A percentile compares a stretch with the other conserved stretches of the same genome.
These are phyloP conservation scores for Mohoua ochrocephala DNA, from an alignment of 2,113 vertebrate species.

Conservation along the genomic window DNA sequence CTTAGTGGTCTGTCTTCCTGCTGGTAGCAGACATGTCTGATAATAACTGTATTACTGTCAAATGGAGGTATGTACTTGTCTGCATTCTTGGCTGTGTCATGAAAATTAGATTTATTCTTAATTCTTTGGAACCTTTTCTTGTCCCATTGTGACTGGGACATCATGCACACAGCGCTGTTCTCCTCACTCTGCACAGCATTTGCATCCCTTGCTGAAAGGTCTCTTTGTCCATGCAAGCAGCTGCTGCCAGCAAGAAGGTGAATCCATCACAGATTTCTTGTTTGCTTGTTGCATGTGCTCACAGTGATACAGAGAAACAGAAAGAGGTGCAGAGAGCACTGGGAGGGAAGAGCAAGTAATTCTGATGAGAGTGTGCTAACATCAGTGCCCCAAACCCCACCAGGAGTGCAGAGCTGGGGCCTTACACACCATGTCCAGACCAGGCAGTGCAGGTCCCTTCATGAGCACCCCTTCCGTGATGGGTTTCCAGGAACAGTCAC, in stretches of 20 bases:
- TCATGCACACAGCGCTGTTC: accelerated
- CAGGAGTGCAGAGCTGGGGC: not conserved
- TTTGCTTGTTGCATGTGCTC: not conserved
- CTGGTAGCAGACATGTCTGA: not conserved
- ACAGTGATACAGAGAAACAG: not conserved
- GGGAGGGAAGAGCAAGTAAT: not conserved
- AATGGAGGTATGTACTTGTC: not conserved
- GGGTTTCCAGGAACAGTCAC: not conserved
- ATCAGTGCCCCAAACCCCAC: not conserved
- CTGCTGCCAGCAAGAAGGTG: not conserved
- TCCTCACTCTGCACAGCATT: accelerated
- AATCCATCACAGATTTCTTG: not conserved
- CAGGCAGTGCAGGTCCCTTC: not conserved
- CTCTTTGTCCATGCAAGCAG: not conserved
- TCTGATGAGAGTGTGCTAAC: no score
- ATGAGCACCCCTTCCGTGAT: accelerated
- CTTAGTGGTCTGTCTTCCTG: not conserved
- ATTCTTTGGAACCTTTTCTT: not conserved
- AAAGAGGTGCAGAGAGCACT: not conserved
- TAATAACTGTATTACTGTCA: not conserved
- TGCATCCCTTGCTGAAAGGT: accelerated
- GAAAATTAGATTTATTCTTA: not conserved
- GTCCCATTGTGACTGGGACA: not conserved
- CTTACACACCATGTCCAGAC: accelerated
- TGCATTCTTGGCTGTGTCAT: not conserved